Conservation (phyloP, 2,113 vertebrate genomes). For the Pomatostomus ruficeps region DNA sequence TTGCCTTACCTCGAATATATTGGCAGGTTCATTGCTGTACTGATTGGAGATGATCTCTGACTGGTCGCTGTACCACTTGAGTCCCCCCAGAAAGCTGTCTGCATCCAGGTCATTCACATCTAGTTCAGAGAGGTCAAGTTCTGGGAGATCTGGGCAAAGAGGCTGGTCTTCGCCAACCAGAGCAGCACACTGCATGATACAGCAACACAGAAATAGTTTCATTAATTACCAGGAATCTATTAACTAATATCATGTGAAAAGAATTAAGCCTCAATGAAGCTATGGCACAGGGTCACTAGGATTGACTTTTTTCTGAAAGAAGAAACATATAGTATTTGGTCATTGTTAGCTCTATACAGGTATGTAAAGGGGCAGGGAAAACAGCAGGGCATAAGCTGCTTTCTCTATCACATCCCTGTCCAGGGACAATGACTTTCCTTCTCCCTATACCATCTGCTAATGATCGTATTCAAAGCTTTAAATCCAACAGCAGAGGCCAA, state of each 20-base stretch:
- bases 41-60: conserved; percentile 98
- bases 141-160: conserved; percentile 97
- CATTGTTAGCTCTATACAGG: neutral
- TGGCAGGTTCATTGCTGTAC: conserved; percentile 92
- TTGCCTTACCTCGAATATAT: conserved; percentile 93
- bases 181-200: conserved; percentile 88
- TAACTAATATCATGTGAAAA: conserved; percentile 62
- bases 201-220: conserved; percentile 2
- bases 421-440: neutral
- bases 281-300: conserved; percentile 29
- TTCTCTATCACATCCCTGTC: neutral
- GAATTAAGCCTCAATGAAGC: conserved; percentile 61
- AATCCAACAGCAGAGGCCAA: conserved; percentile 5
- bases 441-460: neutral
- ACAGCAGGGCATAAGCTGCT: neutral
- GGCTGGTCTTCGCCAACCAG: conserved; percentile 99
- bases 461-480: neutral
- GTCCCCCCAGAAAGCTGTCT: conserved; percentile 94
- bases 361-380: neutral
- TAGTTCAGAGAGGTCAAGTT: conserved; percentile 99
- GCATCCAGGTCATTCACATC: conserved; percentile 97
- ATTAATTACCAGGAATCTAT: conserved; percentile 62
- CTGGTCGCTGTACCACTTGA: conserved; percentile 99
- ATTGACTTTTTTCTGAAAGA: neutral
- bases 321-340: neutral